phyloP scores from a whole-genome alignment of 2,113 vertebrate genomes.

The Sula dactylatra region DNA sequence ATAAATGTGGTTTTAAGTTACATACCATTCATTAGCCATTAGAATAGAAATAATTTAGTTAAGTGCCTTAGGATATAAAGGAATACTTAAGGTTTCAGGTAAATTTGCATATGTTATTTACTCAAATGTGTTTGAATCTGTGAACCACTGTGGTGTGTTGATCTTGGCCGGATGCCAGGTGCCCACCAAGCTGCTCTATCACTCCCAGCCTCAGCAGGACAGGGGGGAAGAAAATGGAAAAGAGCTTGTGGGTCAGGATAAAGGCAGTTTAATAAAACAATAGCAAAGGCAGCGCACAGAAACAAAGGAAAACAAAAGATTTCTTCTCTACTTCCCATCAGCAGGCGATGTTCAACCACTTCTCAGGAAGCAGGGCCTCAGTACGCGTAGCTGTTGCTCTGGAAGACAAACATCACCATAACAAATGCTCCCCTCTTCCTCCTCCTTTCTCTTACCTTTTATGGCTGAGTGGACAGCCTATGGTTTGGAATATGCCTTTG shows the following conservation, averaged over 20 bases:
- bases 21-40: background rate
- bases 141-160: background rate
- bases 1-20: background rate
- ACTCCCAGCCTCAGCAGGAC: background rate
- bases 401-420: background rate
- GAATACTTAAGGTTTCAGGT: background rate
- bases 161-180: background rate
- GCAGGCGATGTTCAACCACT: background rate
- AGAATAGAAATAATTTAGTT: background rate
- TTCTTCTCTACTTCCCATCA: background rate
- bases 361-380: background rate
- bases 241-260: background rate
- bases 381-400: background rate
- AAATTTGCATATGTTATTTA: background rate
- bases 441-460: background rate
- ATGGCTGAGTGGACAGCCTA: background rate
- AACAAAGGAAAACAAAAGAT: background rate
- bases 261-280: background rate
- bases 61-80: background rate
- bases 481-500: background rate
- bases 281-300: accelerated
- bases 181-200: background rate
- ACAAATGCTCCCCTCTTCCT: background rate
- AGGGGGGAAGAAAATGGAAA: background rate
- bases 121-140: background rate